Percentiles rank a stretch among this genome's conserved stretches.
These are phyloP conservation scores for Brachyopa scutellaris DNA, from an alignment of 2,888 invertebrate genomes.

Conservation along the genomic window DNA sequence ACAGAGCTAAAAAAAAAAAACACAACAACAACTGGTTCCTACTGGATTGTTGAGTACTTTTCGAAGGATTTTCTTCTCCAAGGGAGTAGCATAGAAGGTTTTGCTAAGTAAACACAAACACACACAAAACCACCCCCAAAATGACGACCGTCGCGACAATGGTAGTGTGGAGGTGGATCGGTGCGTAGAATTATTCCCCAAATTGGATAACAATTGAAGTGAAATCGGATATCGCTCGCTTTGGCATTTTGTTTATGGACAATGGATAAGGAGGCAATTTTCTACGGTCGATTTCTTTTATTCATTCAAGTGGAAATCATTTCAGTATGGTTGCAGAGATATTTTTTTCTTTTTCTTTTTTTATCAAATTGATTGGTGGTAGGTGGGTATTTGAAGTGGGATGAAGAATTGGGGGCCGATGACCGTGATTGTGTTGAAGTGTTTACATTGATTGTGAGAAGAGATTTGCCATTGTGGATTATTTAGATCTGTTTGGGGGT, in stretches of 20 bases:
- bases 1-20: constrained; percentile 20
- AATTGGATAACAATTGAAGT: constrained; percentile 81
- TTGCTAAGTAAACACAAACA: constrained; percentile 15
- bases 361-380: background rate
- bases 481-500: constrained; percentile 7
- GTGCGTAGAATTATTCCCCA: constrained; percentile 73
- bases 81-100: background rate
- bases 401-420: background rate
- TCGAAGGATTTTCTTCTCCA: constrained; percentile 23
- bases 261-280: constrained; percentile 69
- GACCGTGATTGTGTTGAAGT: constrained; percentile 31
- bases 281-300: constrained; percentile 67
- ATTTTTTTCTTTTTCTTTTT: background rate
- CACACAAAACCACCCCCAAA: constrained; percentile 5
- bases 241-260: constrained; percentile 74
- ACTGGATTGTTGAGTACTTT: constrained; percentile 48
- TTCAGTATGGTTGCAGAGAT: constrained; percentile 16
- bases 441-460: constrained; percentile 17
- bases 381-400: background rate
- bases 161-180: constrained; percentile 5
- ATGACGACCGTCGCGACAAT: too few relatives aligned
- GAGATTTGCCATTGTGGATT: constrained; percentile 1
- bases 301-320: constrained; percentile 68
- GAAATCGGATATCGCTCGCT: constrained; percentile 81
- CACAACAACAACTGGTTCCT: constrained; percentile 32